phyloP scores from a whole-genome alignment of 1,140 invertebrate genomes.

The Zaprionus ornatus region DNA sequence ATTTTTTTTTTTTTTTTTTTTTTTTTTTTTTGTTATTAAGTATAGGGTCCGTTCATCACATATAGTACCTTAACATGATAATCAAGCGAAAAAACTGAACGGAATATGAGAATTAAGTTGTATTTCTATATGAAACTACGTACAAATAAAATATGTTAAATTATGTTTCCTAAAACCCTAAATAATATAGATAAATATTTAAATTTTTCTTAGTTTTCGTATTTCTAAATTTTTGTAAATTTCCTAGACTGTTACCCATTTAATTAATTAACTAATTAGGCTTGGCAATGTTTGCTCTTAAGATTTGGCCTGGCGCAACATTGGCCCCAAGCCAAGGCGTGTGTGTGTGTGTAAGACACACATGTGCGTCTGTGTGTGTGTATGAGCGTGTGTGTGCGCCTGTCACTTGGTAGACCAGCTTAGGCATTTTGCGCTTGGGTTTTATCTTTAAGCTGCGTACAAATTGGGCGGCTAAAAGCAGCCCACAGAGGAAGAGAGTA shows the following conservation, averaged over 20 bases:
- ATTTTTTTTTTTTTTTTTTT: too few relatives aligned
- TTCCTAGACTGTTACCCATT: neutral
- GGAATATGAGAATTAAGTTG: too few relatives aligned
- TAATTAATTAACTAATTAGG: neutral
- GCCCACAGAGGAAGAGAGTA: constrained; percentile 7
- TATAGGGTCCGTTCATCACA: too few relatives aligned
- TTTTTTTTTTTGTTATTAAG: too few relatives aligned
- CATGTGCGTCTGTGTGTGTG: neutral
- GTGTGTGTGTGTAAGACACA: neutral
- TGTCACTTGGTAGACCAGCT: constrained; percentile 34
- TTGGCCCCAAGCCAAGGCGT: neutral
- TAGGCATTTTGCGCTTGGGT: constrained; percentile 32
- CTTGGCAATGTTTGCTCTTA: neutral
- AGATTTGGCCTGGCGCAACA: neutral
- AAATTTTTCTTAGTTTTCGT: neutral
- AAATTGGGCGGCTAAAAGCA: constrained; percentile 46
- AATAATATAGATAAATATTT: too few relatives aligned
- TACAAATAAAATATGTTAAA: too few relatives aligned
- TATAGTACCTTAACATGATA: too few relatives aligned
- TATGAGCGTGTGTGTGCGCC: neutral
- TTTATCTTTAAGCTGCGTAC: constrained; percentile 52
- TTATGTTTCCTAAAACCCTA: too few relatives aligned
- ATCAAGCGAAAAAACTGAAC: too few relatives aligned
- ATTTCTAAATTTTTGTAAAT: neutral
- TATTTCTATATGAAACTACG: too few relatives aligned